Evolutionary conservation across 2,888 invertebrate species (phyloP).

Genomic region (Leucophenga maculata): DNA sequence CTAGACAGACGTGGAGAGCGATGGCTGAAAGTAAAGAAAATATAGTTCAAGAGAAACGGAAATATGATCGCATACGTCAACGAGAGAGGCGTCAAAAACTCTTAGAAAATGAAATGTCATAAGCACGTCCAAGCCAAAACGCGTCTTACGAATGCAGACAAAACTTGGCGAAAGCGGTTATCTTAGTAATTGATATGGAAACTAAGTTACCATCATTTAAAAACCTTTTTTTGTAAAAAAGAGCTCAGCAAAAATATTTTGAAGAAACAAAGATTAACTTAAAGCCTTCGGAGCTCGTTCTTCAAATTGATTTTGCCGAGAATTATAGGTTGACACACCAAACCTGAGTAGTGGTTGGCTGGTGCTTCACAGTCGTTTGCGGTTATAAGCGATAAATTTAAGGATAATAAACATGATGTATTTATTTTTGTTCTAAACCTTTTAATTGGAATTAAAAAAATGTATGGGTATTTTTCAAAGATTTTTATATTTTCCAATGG

Average conservation of each 20-base stretch:
- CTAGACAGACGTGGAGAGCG: too few relatives aligned
- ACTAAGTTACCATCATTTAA: constrained; percentile 8
- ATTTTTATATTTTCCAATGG: constrained; percentile 7
- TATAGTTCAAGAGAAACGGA: neutral
- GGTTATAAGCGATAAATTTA: constrained; percentile 10
- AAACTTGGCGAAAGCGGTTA: constrained; percentile 22
- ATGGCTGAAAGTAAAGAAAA: too few relatives aligned
- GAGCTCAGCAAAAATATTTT: too few relatives aligned
- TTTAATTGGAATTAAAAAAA: neutral
- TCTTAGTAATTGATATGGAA: neutral
- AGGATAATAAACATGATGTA: neutral
- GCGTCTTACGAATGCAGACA: constrained; percentile 16
- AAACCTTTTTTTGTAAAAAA: too few relatives aligned
- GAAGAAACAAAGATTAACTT: neutral
- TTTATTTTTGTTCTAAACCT: neutral
- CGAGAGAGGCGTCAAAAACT: constrained; percentile 21
- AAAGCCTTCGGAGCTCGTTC: neutral
- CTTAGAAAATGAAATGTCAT: constrained; percentile 5
- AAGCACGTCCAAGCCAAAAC: neutral
- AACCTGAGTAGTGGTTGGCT: constrained; percentile 23
- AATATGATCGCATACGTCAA: constrained; percentile 3
- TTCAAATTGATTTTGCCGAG: too few relatives aligned
- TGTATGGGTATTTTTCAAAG: constrained; percentile 20
- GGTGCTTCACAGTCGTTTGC: constrained; percentile 22
- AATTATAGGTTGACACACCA: constrained; percentile 11